Evolutionary conservation across 2,113 vertebrate species (phyloP), one percentile per base, ranked within the genome.

Genomic region (Fulica atra): DNA sequence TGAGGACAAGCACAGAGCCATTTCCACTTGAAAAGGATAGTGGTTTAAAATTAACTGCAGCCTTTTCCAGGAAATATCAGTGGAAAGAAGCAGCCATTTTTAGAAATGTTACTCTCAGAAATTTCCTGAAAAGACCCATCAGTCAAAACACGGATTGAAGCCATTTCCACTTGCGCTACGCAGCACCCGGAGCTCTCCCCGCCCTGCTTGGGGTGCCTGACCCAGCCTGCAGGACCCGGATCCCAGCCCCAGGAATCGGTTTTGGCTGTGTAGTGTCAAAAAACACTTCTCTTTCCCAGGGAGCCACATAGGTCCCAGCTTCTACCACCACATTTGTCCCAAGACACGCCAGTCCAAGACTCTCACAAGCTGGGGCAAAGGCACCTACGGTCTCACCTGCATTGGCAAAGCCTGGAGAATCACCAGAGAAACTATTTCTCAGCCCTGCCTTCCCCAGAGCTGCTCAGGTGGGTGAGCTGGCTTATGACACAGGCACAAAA

Each of bases 51-150:
- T 82, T 93, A 97, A 91, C 96, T 88, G 81, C 86, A 76, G 86
- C 74, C 96, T 97, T 97, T 98, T 95, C 93, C 95, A 97, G 96
- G 94, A 98, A 98, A 97, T 97, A 97, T 69, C 80, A 81, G 92
- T 96, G 96, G 96, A 97, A 97, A 95, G 92, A 95, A 94, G 95
- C 77, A 95, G 82, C 92, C 95, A 85, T 97, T 97, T 98, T 97
- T 97, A 97, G 97, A 96, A 97, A 91, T 68, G 69, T 90, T 97
- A 96, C 86, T 94, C 95, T 95, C 95, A 95, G 85, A 97, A 95
- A 96, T 96, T 97, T 97, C 95, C 97, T 98, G 96, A 97, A 97
- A 96, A 97, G 96, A 96, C 92, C 95, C 92, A 96, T 88, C 92
- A 97, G 96, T 96, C 94, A 97, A 97, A 98, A 96, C 78, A 96